Evolutionary conservation across 2,888 invertebrate species (phyloP).

Genomic region (Lasioglossum pauxillum): DNA sequence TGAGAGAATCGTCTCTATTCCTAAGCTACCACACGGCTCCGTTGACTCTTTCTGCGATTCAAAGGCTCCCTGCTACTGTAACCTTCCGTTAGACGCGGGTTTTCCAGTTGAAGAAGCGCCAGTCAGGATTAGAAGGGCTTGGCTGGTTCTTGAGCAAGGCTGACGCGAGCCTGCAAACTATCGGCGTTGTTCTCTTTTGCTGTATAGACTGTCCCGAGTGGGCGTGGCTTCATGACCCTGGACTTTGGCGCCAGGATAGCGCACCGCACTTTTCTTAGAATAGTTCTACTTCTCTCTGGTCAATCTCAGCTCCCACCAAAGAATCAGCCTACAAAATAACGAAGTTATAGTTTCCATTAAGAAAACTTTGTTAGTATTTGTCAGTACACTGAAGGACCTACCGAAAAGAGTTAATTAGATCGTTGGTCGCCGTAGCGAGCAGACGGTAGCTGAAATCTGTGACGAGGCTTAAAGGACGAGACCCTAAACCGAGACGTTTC

Average conservation of each 20-base stretch:
- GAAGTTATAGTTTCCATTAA: too few relatives aligned
- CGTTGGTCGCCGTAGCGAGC: not conserved
- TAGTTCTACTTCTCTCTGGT: too few relatives aligned
- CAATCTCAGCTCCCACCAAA: too few relatives aligned
- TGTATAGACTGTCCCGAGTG: not conserved
- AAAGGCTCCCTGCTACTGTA: not conserved
- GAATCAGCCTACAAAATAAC: too few relatives aligned
- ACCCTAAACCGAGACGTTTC: conserved; percentile 47
- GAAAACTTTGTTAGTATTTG: too few relatives aligned
- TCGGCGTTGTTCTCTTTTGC: not conserved
- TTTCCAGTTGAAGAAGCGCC: not conserved
- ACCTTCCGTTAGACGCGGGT: not conserved
- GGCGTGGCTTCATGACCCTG: not conserved
- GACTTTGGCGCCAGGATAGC: not conserved
- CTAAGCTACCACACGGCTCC: not conserved
- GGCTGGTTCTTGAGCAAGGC: not conserved
- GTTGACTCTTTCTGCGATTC: not conserved
- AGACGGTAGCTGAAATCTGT: conserved; percentile 34
- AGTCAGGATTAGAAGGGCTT: not conserved
- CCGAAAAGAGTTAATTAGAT: not conserved
- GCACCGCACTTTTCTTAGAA: too few relatives aligned
- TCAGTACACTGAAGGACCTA: not conserved
- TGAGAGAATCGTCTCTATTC: not conserved
- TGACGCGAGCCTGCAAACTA: not conserved
- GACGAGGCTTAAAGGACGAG: conserved; percentile 21